Conservation (phyloP, 2,113 vertebrate species). For the Loxodonta africana region DNA sequence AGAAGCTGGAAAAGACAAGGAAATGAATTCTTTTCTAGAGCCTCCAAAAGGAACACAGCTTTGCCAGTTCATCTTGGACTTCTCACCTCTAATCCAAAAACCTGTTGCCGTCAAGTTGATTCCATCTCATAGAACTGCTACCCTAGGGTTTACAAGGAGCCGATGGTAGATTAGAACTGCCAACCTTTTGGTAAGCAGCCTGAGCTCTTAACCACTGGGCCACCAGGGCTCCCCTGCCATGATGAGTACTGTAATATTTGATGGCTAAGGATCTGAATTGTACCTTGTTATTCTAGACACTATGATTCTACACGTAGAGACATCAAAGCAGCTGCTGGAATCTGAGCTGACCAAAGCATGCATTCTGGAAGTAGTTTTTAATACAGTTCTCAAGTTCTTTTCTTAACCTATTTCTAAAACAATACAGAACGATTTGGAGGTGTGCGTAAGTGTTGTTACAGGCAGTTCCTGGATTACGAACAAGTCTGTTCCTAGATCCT, state of each 20-base stretch:
- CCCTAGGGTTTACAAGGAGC: no score
- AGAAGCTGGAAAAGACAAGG: background rate
- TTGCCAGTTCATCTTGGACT: background rate
- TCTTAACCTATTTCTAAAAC: constrained; percentile 12
- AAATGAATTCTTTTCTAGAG: background rate
- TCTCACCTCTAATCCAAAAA: background rate
- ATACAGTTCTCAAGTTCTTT: constrained; percentile 28
- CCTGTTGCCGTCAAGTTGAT: no score
- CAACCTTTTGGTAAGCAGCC: no score
- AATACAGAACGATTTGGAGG: constrained; percentile 31
- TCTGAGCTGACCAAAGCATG: background rate
- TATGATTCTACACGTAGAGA: background rate
- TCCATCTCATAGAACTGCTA: no score
- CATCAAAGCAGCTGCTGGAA: background rate
- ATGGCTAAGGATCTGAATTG: background rate
- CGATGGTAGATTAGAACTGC: no score
- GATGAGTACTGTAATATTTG: background rate
- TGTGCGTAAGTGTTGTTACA: background rate
- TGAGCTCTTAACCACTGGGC: no score
- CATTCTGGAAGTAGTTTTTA: constrained; percentile 6
- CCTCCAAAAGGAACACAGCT: background rate
- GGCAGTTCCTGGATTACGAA: no score
- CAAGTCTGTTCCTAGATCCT: no score
- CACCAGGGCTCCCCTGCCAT: background rate
- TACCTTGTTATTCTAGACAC: background rate